Base-by-base conservation (phyloP, 2,113 vertebrate genomes). In the Plecturocebus donacophilus region DNA sequence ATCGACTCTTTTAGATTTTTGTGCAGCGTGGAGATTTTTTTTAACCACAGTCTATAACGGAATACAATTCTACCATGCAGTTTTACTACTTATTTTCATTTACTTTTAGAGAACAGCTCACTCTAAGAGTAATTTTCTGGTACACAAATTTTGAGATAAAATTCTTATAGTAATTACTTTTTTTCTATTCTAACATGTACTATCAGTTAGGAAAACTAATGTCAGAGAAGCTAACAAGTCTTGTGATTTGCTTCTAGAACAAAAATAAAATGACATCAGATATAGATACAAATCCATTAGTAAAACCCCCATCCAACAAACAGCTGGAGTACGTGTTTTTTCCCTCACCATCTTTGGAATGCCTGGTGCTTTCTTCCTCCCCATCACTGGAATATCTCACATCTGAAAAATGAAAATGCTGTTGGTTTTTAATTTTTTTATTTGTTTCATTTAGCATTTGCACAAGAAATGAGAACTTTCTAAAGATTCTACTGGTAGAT, bases 61-160 rank as follows among this genome's bases (percentile, higher is more conserved):
- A 52, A 81, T 95, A 91, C 91, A 7, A 95, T 83, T 70, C 45
- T 23, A 4, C 70, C 52, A 71, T 54, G 91, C 68, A 66, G 3
- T 96, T 96, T 97, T 96, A 80, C 81, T 83, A 68, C 95, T 61
- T 68, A 70, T 97, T 97, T 97, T 95, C 93, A 96, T 97, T 98
- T 98, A 40, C 85, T 97, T 52, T 97, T 19, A 0, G 70, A 96
- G 96, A 96, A 95, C 94, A 98, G 71, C 91, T 98, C 86, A 77
- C 96, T 98, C 96, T 93, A 95, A 95, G 91, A 98, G 97, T 96
- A 88, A 98, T 99, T 98, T 99, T 99, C 98, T 97, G 97, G 91
- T 98, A 98, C 96, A 98, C 96, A 98, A 97, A 97, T 97, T 98
- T 98, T 96, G 94, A 98, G 97, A 98, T 97, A 91, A 97, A 97